These are phyloP conservation scores for Lamprotornis superbus DNA, from an alignment of 2,113 vertebrate genomes.

Conservation along the genomic window DNA sequence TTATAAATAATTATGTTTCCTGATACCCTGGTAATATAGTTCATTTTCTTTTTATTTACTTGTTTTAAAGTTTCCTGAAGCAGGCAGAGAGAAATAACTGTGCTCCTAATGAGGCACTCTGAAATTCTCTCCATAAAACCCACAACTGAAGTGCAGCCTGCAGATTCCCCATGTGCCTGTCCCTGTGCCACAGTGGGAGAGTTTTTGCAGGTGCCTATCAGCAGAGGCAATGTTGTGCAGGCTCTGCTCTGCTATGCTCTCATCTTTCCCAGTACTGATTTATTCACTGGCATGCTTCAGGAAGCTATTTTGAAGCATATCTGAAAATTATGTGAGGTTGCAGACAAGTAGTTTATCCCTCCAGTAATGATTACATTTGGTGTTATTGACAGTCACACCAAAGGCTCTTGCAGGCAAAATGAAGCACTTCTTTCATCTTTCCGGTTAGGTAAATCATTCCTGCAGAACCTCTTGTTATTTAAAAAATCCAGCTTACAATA, in stretches of 20 bases:
- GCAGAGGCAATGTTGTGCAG: neutral
- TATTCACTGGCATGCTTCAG: neutral
- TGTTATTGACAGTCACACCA: neutral
- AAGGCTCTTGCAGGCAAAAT: neutral
- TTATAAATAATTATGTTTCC: neutral
- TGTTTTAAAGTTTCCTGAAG: neutral
- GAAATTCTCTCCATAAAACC: neutral
- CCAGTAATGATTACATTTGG: neutral
- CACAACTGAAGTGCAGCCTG: neutral
- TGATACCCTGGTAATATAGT: neutral
- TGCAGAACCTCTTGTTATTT: neutral
- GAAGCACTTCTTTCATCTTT: constrained; percentile 3
- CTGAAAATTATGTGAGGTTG: constrained; percentile 1
- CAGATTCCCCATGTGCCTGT: neutral
- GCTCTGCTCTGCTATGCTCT: neutral
- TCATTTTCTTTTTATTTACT: neutral
- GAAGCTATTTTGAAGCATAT: neutral
- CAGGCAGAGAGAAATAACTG: neutral
- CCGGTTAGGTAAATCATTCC: neutral
- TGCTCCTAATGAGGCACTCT: neutral
- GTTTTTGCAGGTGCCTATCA: neutral
- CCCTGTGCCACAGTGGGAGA: neutral
- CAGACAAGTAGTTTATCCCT: constrained; percentile 15
- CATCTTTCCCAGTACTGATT: neutral
- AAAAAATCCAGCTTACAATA: neutral